Percentiles rank a stretch among this genome's conserved stretches.
Conservation (phyloP, 2,888 invertebrate genomes). For the Mechanitis mazaeus region DNA sequence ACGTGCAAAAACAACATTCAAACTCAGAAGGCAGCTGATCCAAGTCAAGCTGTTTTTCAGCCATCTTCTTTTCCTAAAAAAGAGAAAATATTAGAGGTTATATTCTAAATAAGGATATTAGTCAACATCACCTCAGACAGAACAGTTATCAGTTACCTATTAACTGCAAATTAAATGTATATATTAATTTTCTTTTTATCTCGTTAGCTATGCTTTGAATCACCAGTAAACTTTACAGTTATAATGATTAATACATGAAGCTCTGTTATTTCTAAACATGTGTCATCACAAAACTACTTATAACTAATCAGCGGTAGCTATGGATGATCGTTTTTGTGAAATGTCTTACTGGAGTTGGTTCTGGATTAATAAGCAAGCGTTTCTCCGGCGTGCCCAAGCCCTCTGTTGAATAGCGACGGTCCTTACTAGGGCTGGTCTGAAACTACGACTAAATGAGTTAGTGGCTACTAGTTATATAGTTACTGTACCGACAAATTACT, state of each 20-base stretch:
- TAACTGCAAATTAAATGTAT: no score
- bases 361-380: conserved; percentile 73
- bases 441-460: conserved; percentile 64
- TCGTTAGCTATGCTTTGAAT: no score
- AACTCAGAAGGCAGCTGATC: conserved; percentile 96
- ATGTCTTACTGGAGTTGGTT: conserved; percentile 70
- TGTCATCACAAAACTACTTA: conserved; percentile 10
- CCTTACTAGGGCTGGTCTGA: conserved; percentile 71
- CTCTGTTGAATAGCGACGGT: conserved; percentile 68
- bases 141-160: background rate
- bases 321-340: conserved; percentile 22
- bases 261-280: background rate
- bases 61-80: conserved; percentile 82
- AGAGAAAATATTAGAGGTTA: conserved; percentile 62
- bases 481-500: background rate
- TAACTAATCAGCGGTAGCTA: conserved; percentile 24
- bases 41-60: conserved; percentile 84
- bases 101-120: conserved; percentile 1
- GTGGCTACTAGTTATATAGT: conserved; percentile 24
- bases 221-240: no score
- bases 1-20: conserved; percentile 98
- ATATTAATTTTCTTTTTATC: no score
- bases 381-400: conserved; percentile 69
- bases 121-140: background rate
- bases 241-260: background rate